Evolutionary conservation across 92 coral and sea anemone species (phyloP), one percentile per base, ranked within the genome.

Genomic region (Palythoa grandiflora): DNA sequence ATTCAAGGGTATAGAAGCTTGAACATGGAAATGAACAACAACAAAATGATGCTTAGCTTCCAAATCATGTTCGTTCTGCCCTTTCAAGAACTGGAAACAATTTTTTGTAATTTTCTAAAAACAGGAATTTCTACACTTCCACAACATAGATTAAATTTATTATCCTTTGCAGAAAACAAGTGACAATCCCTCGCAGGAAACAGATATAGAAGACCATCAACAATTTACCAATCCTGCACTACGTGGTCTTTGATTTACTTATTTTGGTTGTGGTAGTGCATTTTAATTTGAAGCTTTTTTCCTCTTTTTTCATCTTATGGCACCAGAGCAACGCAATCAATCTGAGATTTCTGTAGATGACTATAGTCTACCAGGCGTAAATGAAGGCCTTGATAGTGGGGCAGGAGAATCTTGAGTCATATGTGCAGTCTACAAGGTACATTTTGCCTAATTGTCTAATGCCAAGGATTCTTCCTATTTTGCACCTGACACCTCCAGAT

Each of bases 331-430:
- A 57, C 65, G 65, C 65, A 57, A 57, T 57, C 65, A 57, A 57
- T 57, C 65, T 57, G 65, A 57, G 65, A 57, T 57, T 57, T 57
- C 65, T 57, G 65, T 57, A 57, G 65, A 57, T 57, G 65, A 57
- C 65, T 57, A 57, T 57, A 57, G 65, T 57, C 65, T 57, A 57
- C 65, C 65, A 57, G 65, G 65, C 65, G 65, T 57, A 57, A 57
- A 57, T 57, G 65, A 57, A 57, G 65, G 65, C 65, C 65, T 57
- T 57, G 65, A 57, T 57, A 57, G 65, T 57, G 65, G 65, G 65
- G 65, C 65, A 57, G 65, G 65, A 57, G 65, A 57, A 57, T n/a
- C n/a, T n/a, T n/a, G 65, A 57, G 65, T 57, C 65, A 57, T 57
- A 57, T 57, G 65, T 57, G 65, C 65, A 57, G 65, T n/a, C 65